Base-by-base conservation (phyloP, 2,888 invertebrate species). In the Rambutsinella grinnellia region DNA sequence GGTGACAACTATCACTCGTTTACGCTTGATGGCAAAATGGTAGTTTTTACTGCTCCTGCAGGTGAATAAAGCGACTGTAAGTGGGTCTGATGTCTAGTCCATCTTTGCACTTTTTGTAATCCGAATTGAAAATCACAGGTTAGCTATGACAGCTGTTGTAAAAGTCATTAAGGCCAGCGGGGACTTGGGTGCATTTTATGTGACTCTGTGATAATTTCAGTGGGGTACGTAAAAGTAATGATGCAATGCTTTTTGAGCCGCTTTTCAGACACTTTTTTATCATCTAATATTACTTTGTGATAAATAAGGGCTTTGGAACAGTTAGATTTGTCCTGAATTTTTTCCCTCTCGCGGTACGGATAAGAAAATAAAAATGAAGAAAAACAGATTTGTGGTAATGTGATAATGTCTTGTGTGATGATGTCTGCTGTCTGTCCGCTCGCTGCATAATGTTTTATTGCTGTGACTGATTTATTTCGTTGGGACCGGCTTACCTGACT, bases 281-380 rank as follows among this genome's bases (percentile, higher is more conserved):
- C 24, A 46, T 24, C 56, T 28, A 27, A 53, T 62, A 36, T 53
- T 36, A 65, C 49, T 65, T 19, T 67, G 36, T 61, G 15, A 2
- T 27, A 10, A 49, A 21, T 19, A 53, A 17, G 47, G 54, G 56
- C 21, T 66, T 62, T 75, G 66, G 67, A 75, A 75, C 74, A 75
- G 74, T 75, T 75, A 75, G 36, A 68, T 62, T 57, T 49, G 74
- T 67, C 74, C 74, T 67, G 67, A 75, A 62, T 75, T 75, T n/a
- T 57, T n/a, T 6, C n/a, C 13, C 53, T 36, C 49, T 28, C 58
- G 23, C 19, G 62, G n/a, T 24, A 53, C 3, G 26, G 26, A 54
- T 54, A 54, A 54, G 54, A 26, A 51, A 23, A 2, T 3, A 54
- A 54, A 26, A 8, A n/a, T 62, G 26, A 28, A 19, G 17, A 28